Evolutionary conservation across 2,888 invertebrate species (phyloP).

Genomic region (Rapana venosa): DNA sequence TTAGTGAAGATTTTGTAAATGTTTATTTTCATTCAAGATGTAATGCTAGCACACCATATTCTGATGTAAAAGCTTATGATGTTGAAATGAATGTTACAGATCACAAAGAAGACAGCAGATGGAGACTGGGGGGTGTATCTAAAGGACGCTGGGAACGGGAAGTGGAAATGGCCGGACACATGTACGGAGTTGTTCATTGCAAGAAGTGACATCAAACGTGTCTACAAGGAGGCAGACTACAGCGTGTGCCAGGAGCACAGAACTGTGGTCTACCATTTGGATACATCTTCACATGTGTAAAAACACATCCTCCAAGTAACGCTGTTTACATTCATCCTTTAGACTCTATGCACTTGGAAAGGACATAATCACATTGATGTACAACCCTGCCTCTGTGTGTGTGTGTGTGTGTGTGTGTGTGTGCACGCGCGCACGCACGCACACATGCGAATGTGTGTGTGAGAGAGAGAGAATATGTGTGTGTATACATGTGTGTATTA

Average conservation of each 20-base stretch:
- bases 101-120: slow-evolving; percentile 17
- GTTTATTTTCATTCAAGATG: neutral
- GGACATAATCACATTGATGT: too few species aligned
- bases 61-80: neutral
- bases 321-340: neutral
- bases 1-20: neutral
- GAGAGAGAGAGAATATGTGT: too few species aligned
- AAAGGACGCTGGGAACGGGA: neutral
- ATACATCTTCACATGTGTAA: too few species aligned
- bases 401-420: too few species aligned
- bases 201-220: neutral
- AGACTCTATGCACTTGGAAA: too few species aligned
- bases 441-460: too few species aligned
- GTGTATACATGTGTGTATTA: too few species aligned
- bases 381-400: too few species aligned
- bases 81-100: neutral
- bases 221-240: neutral
- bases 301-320: neutral
- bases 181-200: slow-evolving; percentile 6
- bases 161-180: neutral
- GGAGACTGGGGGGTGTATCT: slow-evolving; percentile 24
- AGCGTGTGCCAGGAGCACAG: neutral
- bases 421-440: too few species aligned
- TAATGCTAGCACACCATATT: neutral
- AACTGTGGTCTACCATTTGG: neutral